Conservation (phyloP, 2,797 vertebrate genomes). For the Gymnoscopelus braueri region DNA sequence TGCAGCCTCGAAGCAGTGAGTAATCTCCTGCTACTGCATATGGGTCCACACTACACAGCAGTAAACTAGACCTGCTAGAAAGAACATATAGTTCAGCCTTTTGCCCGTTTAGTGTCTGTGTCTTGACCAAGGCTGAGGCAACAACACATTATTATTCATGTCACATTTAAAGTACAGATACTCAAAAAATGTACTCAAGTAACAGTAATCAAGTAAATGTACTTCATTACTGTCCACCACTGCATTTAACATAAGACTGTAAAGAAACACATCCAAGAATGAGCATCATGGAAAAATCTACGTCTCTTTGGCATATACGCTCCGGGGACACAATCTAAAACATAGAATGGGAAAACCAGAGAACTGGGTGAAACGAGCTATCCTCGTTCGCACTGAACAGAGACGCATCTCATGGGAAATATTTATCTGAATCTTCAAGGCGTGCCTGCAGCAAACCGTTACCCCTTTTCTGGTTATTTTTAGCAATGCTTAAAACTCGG, state of each 20-base stretch:
- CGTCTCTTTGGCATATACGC: not conserved
- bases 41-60: not conserved
- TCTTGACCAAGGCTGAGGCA: not conserved
- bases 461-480: slow-evolving; percentile 31
- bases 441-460: slow-evolving; percentile 27
- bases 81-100: not conserved
- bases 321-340: not conserved
- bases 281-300: not conserved
- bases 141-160: not conserved
- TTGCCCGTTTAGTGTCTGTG: not conserved
- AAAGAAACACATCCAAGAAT: not conserved
- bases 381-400: slow-evolving; percentile 4
- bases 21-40: not conserved
- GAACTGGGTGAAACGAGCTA: slow-evolving; percentile 2
- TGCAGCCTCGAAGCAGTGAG: slow-evolving; percentile 3
- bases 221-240: too few species aligned
- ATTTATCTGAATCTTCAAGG: slow-evolving; percentile 32
- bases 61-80: slow-evolving; percentile 3
- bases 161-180: too few species aligned
- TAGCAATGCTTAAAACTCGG: slow-evolving; percentile 42
- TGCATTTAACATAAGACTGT: not conserved
- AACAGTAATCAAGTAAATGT: too few species aligned
- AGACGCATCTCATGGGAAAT: slow-evolving; percentile 29
- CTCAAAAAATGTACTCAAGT: too few species aligned
- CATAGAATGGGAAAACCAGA: not conserved